Evolutionary conservation across 2,888 invertebrate species (phyloP), one percentile per base, ranked within the genome.

Genomic region (Crocallis elinguaria): DNA sequence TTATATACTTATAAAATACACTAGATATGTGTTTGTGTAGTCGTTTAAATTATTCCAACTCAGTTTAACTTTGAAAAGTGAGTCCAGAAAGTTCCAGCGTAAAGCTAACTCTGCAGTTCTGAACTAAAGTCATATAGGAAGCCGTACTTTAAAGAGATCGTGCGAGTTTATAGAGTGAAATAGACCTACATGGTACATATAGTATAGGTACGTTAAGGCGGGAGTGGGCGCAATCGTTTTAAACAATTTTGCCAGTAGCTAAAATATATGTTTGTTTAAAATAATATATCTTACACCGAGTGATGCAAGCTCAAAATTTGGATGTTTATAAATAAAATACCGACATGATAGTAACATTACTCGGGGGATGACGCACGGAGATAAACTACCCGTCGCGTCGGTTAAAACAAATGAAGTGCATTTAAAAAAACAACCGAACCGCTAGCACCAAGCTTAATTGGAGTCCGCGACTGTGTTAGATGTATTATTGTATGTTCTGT

Each of bases 321-420:
- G n/a, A n/a, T 57, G 54, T 60, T 60, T 62, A 54, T 55, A 50
- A 52, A 50, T 14, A 23, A 44, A 49, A 54, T 51, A 51, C 46
- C 46, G 16, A 33, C 42, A 51, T 46, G 45, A 53, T 56, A 41
- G 38, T 29, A 42, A 41, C 45, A 49, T 53, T 30, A 50, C 25
- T 50, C 48, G 25, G 0, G 41, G 42, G 37, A 53, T 56, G 49
- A 57, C 51, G 49, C 49, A 57, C 27, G 3, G 41, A 35, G 29
- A 46, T 39, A 51, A 51, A 41, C 45, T 45, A 36, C 21, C 44
- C 39, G 42, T 41, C 38, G 35, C 19, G 50, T 32, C 33, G 41
- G 49, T 23, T 41, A 41, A 43, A 44, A 52, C 52, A 54, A 49
- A 57, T 45, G 21, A 25, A 32, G 23, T 50, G 53, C 43, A 52